Evolutionary conservation across 2,113 vertebrate species (phyloP).

Genomic region (Cynopterus brachyotis): DNA sequence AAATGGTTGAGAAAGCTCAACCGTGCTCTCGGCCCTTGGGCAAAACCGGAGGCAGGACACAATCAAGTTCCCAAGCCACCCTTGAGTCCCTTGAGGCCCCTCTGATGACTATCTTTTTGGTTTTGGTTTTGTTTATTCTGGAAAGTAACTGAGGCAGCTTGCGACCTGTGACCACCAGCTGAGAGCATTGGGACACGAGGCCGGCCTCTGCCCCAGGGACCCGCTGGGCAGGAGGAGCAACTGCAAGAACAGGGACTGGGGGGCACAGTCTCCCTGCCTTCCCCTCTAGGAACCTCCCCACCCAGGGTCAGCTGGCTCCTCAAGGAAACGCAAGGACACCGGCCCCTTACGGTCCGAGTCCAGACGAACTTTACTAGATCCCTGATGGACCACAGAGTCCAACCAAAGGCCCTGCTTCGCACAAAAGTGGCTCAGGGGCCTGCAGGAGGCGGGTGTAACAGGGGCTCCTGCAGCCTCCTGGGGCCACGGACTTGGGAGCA

Average conservation of each 20-base stretch:
- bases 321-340: neutral
- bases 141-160: neutral
- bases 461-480: neutral
- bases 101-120: too few species aligned
- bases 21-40: neutral
- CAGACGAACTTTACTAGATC: neutral
- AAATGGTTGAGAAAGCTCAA: rapidly evolving
- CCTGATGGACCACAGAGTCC: neutral
- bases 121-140: neutral
- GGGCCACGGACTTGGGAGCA: neutral
- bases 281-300: neutral
- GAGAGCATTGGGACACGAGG: neutral
- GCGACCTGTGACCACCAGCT: too few species aligned
- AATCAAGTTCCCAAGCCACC: neutral
- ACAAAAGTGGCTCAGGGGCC: neutral
- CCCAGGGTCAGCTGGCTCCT: neutral
- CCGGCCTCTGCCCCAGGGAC: neutral
- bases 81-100: neutral
- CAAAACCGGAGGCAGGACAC: neutral
- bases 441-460: too few species aligned
- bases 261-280: neutral
- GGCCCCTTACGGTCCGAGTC: rapidly evolving
- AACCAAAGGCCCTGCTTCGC: neutral
- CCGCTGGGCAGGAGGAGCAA: neutral
- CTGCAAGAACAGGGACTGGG: too few species aligned